Evolutionary conservation across 2,113 vertebrate genomes (phyloP).

Genomic region (Pagrus major): DNA sequence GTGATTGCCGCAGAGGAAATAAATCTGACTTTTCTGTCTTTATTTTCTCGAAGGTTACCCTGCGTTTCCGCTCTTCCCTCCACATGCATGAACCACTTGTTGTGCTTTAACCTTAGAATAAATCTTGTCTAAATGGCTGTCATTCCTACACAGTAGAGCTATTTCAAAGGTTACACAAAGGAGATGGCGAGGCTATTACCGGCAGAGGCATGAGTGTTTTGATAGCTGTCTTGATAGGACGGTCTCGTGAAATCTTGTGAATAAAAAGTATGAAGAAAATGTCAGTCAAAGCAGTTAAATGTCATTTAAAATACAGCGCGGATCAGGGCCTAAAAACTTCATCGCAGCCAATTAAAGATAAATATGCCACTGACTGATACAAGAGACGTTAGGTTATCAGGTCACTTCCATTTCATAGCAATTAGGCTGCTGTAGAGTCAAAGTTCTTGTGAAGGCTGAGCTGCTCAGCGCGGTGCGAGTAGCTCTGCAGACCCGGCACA

Average conservation of each 20-base stretch:
- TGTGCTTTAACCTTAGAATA: constrained; percentile 57
- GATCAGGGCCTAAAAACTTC: constrained; percentile 55
- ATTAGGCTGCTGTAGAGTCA: constrained; percentile 65
- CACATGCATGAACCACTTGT: constrained; percentile 38
- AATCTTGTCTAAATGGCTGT: constrained; percentile 68
- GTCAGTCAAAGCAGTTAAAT: constrained; percentile 81
- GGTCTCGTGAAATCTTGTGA: constrained; percentile 59
- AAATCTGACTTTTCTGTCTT: constrained; percentile 12
- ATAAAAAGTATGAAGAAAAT: constrained; percentile 64
- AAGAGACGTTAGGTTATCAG: constrained; percentile 66
- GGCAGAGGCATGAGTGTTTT: constrained; percentile 62
- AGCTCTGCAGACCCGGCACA: constrained; percentile 56
- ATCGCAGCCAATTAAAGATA: constrained; percentile 76
- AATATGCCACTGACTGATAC: constrained; percentile 63
- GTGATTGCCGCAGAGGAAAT: constrained; percentile 10
- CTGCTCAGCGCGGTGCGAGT: constrained; percentile 32
- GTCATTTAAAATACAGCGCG: constrained; percentile 62
- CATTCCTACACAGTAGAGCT: constrained; percentile 61
- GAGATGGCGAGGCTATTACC: constrained; percentile 59
- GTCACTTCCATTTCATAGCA: constrained; percentile 73
- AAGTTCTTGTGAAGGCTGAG: constrained; percentile 62
- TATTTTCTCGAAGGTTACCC: constrained; percentile 13
- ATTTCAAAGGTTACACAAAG: constrained; percentile 74
- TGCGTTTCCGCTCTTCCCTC: background rate
- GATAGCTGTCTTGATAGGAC: constrained; percentile 59